These are phyloP conservation scores for Pteronura brasiliensis DNA, from an alignment of 2,113 vertebrate genomes.

Conservation along the genomic window DNA sequence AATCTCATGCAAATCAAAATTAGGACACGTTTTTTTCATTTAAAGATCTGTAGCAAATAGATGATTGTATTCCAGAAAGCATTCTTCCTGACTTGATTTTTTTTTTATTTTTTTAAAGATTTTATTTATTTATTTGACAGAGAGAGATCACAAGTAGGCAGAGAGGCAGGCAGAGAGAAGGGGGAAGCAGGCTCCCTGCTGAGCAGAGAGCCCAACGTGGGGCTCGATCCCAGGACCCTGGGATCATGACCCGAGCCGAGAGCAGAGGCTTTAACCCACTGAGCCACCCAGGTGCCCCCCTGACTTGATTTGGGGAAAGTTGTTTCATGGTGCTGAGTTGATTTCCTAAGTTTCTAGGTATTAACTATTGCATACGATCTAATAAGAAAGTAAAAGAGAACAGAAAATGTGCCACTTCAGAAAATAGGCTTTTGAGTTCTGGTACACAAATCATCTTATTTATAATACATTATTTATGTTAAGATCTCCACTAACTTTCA, in stretches of 20 bases:
- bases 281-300: too few species aligned
- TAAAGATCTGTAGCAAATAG: neutral
- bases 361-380: neutral
- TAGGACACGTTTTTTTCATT: neutral
- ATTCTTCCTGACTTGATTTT: neutral
- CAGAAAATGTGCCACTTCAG: neutral
- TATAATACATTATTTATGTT: neutral
- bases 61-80: slow-evolving; percentile 20
- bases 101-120: too few species aligned
- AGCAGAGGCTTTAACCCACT: too few species aligned
- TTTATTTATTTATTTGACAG: too few species aligned
- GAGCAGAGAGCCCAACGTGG: too few species aligned
- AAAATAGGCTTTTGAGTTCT: neutral
- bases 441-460: neutral
- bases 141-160: too few species aligned
- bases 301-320: neutral
- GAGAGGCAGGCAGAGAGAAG: too few species aligned
- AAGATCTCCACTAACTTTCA: neutral
- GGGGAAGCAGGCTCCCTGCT: too few species aligned
- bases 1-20: neutral
- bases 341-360: neutral
- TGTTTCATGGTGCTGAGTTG: neutral
- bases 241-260: too few species aligned
- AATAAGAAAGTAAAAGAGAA: neutral
- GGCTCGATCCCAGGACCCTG: too few species aligned